A percentile compares a stretch with the other conserved stretches of the same genome.
These are phyloP conservation scores for Amaurobius ferox DNA, from an alignment of 2,888 invertebrate genomes.

Conservation along the genomic window DNA sequence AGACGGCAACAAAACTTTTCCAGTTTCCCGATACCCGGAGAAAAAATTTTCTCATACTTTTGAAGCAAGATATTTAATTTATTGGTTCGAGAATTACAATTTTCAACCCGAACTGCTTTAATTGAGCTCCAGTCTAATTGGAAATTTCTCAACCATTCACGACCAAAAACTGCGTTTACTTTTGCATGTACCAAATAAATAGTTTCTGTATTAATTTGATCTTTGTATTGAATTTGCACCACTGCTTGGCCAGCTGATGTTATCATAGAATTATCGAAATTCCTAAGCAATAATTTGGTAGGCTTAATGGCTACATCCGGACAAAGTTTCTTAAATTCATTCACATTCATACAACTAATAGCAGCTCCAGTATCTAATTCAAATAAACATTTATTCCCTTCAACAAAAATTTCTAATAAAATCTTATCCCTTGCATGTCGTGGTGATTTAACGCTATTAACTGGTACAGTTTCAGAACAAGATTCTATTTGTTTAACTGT, in stretches of 20 bases:
- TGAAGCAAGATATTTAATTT: constrained; percentile 48
- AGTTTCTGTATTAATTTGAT: constrained; percentile 54
- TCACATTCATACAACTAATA: constrained; percentile 40
- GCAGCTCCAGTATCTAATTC: constrained; percentile 42
- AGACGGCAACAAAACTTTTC: constrained; percentile 50
- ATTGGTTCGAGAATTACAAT: constrained; percentile 54
- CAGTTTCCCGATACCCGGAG: constrained; percentile 47
- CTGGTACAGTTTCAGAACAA: constrained; percentile 26
- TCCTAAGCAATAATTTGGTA: constrained; percentile 54
- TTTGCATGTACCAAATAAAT: constrained; percentile 55
- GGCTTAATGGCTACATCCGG: constrained; percentile 52
- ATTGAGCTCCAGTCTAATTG: constrained; percentile 52
- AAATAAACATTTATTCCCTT: constrained; percentile 41
- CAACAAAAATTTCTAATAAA: constrained; percentile 52
- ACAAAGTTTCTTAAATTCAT: constrained; percentile 45
- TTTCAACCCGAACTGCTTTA: constrained; percentile 48
- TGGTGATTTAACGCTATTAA: constrained; percentile 57
- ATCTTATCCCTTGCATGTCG: constrained; percentile 54
- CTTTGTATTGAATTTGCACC: constrained; percentile 54
- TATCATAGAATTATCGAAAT: constrained; percentile 55
- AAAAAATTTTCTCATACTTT: constrained; percentile 45
- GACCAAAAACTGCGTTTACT: constrained; percentile 52
- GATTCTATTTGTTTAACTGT: constrained; percentile 36
- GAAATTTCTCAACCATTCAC: constrained; percentile 52
- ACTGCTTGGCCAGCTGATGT: constrained; percentile 53